Evolutionary conservation across 2,888 invertebrate genomes (phyloP), one percentile per base, ranked within the genome.

Genomic region (Ferrisia virgata): DNA sequence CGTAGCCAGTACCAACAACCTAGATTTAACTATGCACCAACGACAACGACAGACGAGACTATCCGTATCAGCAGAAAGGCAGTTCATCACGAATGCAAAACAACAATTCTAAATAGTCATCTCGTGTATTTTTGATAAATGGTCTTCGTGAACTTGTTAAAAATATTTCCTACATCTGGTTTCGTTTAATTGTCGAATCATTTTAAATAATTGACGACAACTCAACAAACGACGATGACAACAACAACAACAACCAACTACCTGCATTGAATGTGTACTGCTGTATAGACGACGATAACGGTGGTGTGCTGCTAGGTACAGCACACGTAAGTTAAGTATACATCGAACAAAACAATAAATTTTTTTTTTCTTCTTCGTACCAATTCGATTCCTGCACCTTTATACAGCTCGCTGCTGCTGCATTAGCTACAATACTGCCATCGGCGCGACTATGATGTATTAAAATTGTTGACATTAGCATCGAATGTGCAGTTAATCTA

Each of bases 401-500:
- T 28, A 25, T 25, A 11, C 22, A 64, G 36, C 36, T 36, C 43
- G 43, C 43, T 8, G 28, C 58, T 28, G 58, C 58, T 64, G 58
- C 58, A 64, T 64, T 64, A 39, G 6, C 39, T 8, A 64, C 22
- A 22, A 28, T 25, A 64, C 58, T 25, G 58, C 58, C 58, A 64
- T 64, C 58, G 58, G 58, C 58, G 58, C 25, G 25, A 64, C 58
- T 64, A 25, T 64, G 28, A 25, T 64, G 47, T 47, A 47, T 47
- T 47, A 47, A 47, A 64, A 64, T 28, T 64, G 58, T 64, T 64
- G 58, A 64, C 58, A 64, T 64, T 64, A 64, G 58, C 58, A 64
- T 64, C 58, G 58, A 64, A 64, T 64, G 47, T 47, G 58, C 58
- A 64, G 58, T 64, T 64, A 64, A 64, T 47, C 47, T 47, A 47